These are phyloP conservation scores for Zosterops pallidus DNA, from an alignment of 2,113 vertebrate genomes.

Conservation along the genomic window DNA sequence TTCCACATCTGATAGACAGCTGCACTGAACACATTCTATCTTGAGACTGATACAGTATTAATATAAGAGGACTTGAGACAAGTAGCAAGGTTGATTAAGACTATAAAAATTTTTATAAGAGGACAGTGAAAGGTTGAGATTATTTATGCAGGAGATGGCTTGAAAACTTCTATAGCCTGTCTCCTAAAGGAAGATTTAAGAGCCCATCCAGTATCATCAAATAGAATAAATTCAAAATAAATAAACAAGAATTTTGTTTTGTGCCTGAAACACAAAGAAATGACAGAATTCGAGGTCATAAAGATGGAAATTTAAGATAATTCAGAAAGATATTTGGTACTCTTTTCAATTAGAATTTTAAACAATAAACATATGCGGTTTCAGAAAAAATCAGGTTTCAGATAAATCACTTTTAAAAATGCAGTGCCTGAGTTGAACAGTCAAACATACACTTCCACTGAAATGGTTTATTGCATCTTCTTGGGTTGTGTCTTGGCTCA, in stretches of 20 bases:
- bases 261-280: neutral
- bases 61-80: neutral
- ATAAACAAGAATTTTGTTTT: neutral
- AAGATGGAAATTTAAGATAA: neutral
- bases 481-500: neutral
- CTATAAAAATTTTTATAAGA: neutral
- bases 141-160: neutral
- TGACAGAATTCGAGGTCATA: neutral
- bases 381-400: neutral
- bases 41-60: neutral
- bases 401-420: neutral
- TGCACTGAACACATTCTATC: neutral
- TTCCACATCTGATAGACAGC: neutral
- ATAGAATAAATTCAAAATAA: neutral
- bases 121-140: neutral
- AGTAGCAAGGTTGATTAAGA: neutral
- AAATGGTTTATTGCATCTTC: neutral
- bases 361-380: neutral
- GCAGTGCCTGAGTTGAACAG: neutral
- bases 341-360: neutral
- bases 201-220: neutral
- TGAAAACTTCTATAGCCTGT: neutral
- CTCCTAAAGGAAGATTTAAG: conserved; percentile 2
- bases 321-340: neutral
- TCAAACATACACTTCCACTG: neutral